phyloP scores from a whole-genome alignment of 2,113 vertebrate species.

The Taurulus bubalis region DNA sequence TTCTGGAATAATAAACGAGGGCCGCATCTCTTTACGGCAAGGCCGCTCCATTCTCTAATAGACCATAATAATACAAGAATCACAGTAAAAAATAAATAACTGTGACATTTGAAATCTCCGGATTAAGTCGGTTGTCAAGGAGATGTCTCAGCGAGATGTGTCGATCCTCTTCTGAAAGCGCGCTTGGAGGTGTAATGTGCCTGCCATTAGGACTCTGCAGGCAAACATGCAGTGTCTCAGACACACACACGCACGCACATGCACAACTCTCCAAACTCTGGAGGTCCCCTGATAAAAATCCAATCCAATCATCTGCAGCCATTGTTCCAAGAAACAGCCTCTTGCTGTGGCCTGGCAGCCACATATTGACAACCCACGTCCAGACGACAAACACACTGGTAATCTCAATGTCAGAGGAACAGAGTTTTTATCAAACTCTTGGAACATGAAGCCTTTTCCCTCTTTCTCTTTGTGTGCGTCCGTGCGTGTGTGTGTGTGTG shows the following conservation, averaged over 20 bases:
- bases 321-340: conserved; percentile 33
- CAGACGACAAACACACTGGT: conserved; percentile 37
- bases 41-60: conserved; percentile 46
- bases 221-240: conserved; percentile 57
- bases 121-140: conserved; percentile 78
- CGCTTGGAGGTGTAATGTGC: conserved; percentile 68
- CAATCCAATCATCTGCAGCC: conserved; percentile 25
- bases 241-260: not conserved
- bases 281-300: conserved; percentile 52
- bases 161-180: conserved; percentile 64
- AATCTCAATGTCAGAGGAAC: conserved; percentile 20
- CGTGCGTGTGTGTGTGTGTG: not conserved
- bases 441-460: conserved; percentile 13
- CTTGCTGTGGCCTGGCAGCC: conserved; percentile 19
- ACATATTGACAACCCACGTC: conserved; percentile 37
- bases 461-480: not conserved
- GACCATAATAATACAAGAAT: conserved; percentile 71
- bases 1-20: conserved; percentile 21
- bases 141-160: conserved; percentile 74
- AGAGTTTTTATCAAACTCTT: conserved; percentile 32
- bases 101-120: conserved; percentile 78
- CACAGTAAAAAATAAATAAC: conserved; percentile 63
- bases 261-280: conserved; percentile 28
- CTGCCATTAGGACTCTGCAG: conserved; percentile 69
- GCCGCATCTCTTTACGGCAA: conserved; percentile 20